phyloP scores from a whole-genome alignment of 1,140 invertebrate genomes.

The Helicoverpa armigera region DNA sequence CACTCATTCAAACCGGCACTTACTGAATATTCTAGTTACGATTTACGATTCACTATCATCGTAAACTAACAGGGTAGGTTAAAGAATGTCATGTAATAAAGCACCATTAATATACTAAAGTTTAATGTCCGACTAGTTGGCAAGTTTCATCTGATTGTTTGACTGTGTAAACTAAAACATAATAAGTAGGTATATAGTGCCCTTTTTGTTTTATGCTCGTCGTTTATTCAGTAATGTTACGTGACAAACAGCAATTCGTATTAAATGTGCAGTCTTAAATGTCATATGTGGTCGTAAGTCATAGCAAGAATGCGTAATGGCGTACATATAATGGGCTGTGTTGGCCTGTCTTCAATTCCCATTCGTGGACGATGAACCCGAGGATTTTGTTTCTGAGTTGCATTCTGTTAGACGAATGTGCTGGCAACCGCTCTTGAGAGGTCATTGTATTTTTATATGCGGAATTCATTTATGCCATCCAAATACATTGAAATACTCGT shows the following conservation, averaged over 20 bases:
- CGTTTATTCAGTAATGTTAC: conserved; percentile 43
- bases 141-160: conserved; percentile 45
- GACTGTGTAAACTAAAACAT: conserved; percentile 36
- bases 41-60: conserved; percentile 19
- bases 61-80: conserved; percentile 29
- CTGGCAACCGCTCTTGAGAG: no score
- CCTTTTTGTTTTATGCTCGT: conserved; percentile 44
- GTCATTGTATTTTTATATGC: no score
- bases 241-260: conserved; percentile 33
- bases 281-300: conserved; percentile 34
- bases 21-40: not conserved
- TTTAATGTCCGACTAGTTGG: conserved; percentile 43
- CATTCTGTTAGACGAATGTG: not conserved
- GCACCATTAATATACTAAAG: conserved; percentile 11
- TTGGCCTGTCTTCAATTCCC: conserved; percentile 20
- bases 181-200: conserved; percentile 26
- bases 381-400: not conserved
- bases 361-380: conserved; percentile 27
- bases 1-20: not conserved
- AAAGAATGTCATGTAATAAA: conserved; percentile 14
- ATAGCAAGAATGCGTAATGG: conserved; percentile 11
- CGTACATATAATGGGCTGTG: not conserved
- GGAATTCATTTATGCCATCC: no score
- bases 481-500: no score
- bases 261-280: conserved; percentile 43